Evolutionary conservation across 2,888 invertebrate species (phyloP).

Genomic region (Abrostola triplasia): DNA sequence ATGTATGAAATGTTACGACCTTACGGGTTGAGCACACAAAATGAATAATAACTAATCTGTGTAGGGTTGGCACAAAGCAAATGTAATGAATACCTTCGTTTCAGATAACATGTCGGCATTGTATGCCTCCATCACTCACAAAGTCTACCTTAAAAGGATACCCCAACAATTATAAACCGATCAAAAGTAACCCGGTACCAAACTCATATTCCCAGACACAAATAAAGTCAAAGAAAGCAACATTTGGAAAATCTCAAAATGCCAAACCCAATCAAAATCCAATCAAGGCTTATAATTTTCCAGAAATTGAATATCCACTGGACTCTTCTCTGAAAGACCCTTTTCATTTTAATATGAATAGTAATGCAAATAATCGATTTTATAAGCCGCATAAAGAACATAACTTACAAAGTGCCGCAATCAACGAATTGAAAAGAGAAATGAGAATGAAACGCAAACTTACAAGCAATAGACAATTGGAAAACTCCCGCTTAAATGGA

Average conservation of each 20-base stretch:
- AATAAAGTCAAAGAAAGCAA: slow-evolving; percentile 20
- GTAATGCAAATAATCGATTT: slow-evolving; percentile 18
- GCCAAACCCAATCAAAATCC: slow-evolving; percentile 37
- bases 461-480: slow-evolving; percentile 26
- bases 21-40: neutral
- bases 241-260: slow-evolving; percentile 28
- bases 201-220: slow-evolving; percentile 3
- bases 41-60: neutral
- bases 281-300: slow-evolving; percentile 63
- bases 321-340: slow-evolving; percentile 34
- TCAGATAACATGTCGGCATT: slow-evolving; percentile 61
- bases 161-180: slow-evolving; percentile 30
- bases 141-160: slow-evolving; percentile 43
- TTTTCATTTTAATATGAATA: slow-evolving; percentile 22
- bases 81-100: slow-evolving; percentile 42
- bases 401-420: slow-evolving; percentile 17
- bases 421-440: slow-evolving; percentile 56
- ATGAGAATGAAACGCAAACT: slow-evolving; percentile 57
- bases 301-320: slow-evolving; percentile 67
- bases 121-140: slow-evolving; percentile 57
- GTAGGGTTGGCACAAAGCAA: neutral
- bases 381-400: slow-evolving; percentile 5
- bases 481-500: slow-evolving; percentile 20
- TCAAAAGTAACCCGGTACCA: slow-evolving; percentile 10
- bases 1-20: no score